Evolutionary conservation across 2,888 invertebrate species (phyloP), one percentile per base, ranked within the genome.

Genomic region (Hoplodrina ambigua): DNA sequence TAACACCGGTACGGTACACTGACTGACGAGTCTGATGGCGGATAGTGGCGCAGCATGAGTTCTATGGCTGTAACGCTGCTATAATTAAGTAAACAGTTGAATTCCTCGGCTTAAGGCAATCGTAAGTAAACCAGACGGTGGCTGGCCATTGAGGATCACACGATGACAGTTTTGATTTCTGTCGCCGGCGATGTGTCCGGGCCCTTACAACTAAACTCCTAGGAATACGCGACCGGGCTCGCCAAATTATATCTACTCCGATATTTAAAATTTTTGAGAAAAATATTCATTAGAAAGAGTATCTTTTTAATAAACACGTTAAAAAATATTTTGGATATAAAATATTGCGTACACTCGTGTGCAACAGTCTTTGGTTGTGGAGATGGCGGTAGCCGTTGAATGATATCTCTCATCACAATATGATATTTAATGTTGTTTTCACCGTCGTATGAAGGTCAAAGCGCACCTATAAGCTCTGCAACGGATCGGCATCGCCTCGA

Each of bases 291-390:
- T 71, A 58, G 57, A 54, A 73, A 75, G 70, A 64, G 65, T 66
- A 61, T 52, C 11, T 44, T 75, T 67, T 63, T 69, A 60, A 55
- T 67, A 78, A 80, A 80, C 63, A 70, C 37, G 59, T 80, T 81
- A 75, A 74, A 76, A 85, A 84, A 87, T 79, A 85, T 83, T 64
- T 73, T 53, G 60, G 75, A 54, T 82, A 80, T 56, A 83, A 81
- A 84, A 81, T 75, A 81, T 81, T 74, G 65, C 64, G 69, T 75
- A 75, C 79, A 78, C 82, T 75, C 46, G 72, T 71, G 82, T 76
- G 85, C 80, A 62, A 79, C 85, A 86, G 86, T 84, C 85, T 87
- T 86, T 83, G 87, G 85, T 81, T 59, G 78, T 71, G 71, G 59
- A 75, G 68, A 72, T 71, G 83, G 78, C 72, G 78, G 69, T 30